Conservation (phyloP, 92 coral and sea anemone genomes). For the Epizoanthus stellaris region DNA sequence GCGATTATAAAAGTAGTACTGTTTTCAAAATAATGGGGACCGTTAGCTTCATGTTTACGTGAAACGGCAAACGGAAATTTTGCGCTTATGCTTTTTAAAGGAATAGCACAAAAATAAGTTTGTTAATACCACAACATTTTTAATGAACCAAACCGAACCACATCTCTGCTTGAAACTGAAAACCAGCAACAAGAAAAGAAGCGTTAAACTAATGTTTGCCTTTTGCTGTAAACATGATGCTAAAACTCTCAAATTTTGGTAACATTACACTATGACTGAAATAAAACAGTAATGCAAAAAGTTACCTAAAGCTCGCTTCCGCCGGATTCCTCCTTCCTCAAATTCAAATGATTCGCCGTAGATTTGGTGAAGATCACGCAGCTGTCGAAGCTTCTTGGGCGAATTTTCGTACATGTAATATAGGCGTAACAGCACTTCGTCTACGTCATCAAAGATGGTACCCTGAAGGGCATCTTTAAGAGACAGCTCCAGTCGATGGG, state of each 20-base stretch:
- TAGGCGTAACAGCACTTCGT: constrained; percentile 71
- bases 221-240: background rate
- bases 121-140: no score
- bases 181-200: no score
- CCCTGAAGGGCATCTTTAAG: constrained; percentile 73
- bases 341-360: constrained; percentile 76
- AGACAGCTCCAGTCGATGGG: constrained; percentile 79
- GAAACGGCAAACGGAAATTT: no score
- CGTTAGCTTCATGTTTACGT: background rate
- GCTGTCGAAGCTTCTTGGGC: constrained; percentile 82
- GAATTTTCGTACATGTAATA: constrained; percentile 78
- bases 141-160: no score
- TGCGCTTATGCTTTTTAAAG: no score
- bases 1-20: no score
- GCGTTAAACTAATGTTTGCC: constrained; percentile 2
- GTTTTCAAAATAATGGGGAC: background rate
- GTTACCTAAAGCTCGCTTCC: constrained; percentile 78
- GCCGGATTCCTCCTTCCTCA: constrained; percentile 77
- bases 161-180: no score
- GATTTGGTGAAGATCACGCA: constrained; percentile 64
- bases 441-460: constrained; percentile 69
- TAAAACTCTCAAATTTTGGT: constrained; percentile 10
- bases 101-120: no score
- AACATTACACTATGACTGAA: constrained; percentile 6
- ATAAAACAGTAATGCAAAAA: constrained; percentile 22